These are phyloP conservation scores for Brachypalpus laphriformis DNA, from an alignment of 2,888 invertebrate genomes.

Conservation along the genomic window DNA sequence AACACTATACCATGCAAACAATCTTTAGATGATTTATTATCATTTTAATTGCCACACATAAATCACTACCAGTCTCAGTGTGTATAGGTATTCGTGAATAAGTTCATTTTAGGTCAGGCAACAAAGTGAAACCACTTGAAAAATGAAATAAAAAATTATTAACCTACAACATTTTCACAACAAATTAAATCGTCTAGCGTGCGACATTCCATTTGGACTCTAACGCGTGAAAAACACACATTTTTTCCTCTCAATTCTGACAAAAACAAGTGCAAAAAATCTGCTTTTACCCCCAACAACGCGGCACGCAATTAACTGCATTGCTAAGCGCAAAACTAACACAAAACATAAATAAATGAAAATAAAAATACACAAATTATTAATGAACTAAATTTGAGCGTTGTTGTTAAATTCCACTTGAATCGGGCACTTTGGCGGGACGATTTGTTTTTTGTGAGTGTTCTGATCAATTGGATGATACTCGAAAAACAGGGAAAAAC, in stretches of 20 bases:
- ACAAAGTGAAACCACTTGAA: slow-evolving; percentile 29
- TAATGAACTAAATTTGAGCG: too few relatives aligned
- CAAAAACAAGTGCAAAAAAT: slow-evolving; percentile 13
- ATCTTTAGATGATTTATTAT: slow-evolving; percentile 58
- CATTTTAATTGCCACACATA: slow-evolving; percentile 59
- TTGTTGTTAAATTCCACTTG: slow-evolving; percentile 27
- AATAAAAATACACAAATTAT: slow-evolving; percentile 3
- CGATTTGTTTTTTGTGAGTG: slow-evolving; percentile 5
- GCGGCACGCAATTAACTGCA: slow-evolving; percentile 56
- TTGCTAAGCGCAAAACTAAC: slow-evolving; percentile 22
- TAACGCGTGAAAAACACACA: slow-evolving; percentile 19
- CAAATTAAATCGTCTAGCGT: slow-evolving; percentile 57
- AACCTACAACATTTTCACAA: slow-evolving; percentile 29
- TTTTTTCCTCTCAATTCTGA: slow-evolving; percentile 1
- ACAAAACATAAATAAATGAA: background rate
- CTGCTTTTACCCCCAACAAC: slow-evolving; percentile 6
- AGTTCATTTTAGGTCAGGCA: slow-evolving; percentile 17
- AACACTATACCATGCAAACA: slow-evolving; percentile 21
- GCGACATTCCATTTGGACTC: slow-evolving; percentile 53
- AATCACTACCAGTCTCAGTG: slow-evolving; percentile 26
- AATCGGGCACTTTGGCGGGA: background rate
- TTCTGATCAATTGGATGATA: slow-evolving; percentile 32
- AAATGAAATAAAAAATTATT: background rate
- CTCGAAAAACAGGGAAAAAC: slow-evolving; percentile 1
- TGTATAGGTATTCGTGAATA: background rate